Evolutionary conservation across 1,140 invertebrate species (phyloP).

Genomic region (Drosophila bocki): DNA sequence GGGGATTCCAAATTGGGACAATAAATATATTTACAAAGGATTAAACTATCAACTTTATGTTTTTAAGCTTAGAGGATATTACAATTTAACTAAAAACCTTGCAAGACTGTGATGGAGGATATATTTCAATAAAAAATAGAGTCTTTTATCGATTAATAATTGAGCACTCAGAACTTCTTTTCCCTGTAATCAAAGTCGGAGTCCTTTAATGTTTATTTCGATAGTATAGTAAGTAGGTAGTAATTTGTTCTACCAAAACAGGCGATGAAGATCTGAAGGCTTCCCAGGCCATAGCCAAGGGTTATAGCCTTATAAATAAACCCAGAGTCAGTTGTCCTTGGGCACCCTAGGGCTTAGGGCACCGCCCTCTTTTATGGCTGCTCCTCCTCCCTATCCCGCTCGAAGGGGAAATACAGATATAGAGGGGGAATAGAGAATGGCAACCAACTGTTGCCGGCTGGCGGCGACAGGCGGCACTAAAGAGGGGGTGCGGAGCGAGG

Average conservation of each 20-base stretch:
- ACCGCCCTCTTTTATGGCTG: constrained; percentile 35
- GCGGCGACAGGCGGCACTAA: constrained; percentile 2
- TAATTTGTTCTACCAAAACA: constrained; percentile 9
- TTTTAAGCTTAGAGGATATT: not conserved
- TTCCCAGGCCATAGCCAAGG: not conserved
- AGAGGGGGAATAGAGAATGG: constrained; percentile 3
- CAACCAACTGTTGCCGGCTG: constrained; percentile 43
- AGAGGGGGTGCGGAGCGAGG: not conserved
- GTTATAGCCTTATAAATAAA: constrained; percentile 38
- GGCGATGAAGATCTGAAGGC: constrained; percentile 9
- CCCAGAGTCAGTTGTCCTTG: constrained; percentile 28
- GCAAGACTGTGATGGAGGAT: not conserved
- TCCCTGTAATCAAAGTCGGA: not conserved
- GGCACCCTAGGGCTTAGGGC: not conserved
- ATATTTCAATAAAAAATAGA: not conserved
- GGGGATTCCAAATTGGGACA: not conserved
- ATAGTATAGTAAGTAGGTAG: not conserved
- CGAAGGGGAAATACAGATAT: not conserved
- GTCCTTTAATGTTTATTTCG: constrained; percentile 32
- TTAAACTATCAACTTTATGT: not conserved
- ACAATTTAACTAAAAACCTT: not conserved
- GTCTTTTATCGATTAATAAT: constrained; percentile 13
- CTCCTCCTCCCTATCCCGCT: not conserved
- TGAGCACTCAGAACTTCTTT: not conserved
- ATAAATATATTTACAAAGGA: not conserved